Evolutionary conservation across 2,888 invertebrate species (phyloP), one percentile per base, ranked within the genome.

Genomic region (Drosophila monieri): DNA sequence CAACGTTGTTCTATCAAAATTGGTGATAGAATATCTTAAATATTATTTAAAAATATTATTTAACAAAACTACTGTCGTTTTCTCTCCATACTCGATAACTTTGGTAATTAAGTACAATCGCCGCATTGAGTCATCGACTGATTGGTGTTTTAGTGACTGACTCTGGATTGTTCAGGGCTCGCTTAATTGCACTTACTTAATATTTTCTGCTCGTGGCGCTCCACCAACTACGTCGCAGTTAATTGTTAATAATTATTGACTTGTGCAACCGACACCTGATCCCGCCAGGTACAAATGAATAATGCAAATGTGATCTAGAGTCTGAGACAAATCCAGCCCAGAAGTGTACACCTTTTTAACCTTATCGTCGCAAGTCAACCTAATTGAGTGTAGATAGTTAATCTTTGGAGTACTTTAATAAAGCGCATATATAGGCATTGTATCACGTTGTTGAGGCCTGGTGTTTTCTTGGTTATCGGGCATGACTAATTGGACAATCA

Each of bases 111-210:
- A 12, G 6, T 65, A 32, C 47, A 43, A 15, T 39, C 18, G 37
- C 21, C 60, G 35, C 35, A 49, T 51, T 58, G 46, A 69, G 69
- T 68, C 57, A 47, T 68, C 43, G 43, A 48, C 37, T 32, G 49
- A 43, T 43, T 39, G 32, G 44, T 47, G 52, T 35, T 44, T 35
- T 27, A 35, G 62, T 55, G 54, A 56, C 64, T 62, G 39, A 23
- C 27, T 47, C 51, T 62, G 35, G 49, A 66, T 66, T 64, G 66
- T 67, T 60, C 57, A 23, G 52, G 30, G 44, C 53, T 49, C 32
- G 23, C 60, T 55, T 62, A 77, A 74, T 80, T 74, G 73, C 66
- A 73, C 52, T 75, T 77, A 68, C 62, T 83, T 66, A 72, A 79
- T 70, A 68, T 73, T 54, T 48, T 27, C 53, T 44, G 57, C 43